phyloP scores from a whole-genome alignment of 2,113 vertebrate genomes.

The Nymphicus hollandicus region DNA sequence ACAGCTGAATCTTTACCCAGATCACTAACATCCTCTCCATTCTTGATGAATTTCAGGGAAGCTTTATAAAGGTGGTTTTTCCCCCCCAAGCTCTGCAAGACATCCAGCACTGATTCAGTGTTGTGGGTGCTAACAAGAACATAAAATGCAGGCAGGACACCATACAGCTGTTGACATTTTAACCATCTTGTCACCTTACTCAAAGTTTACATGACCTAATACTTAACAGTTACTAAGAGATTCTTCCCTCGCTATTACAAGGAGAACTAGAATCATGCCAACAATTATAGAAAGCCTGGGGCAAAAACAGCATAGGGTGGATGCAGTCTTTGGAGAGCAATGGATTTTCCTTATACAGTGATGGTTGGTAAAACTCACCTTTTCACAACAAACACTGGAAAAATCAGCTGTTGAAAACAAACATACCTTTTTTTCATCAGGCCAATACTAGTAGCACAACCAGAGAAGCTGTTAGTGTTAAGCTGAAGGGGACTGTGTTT shows the following conservation, averaged over 20 bases:
- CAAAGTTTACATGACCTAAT: not conserved
- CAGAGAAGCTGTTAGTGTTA: not conserved
- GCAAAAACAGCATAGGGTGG: not conserved
- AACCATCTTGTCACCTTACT: not conserved
- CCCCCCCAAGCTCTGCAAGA: not conserved
- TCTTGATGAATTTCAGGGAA: not conserved
- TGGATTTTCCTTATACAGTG: not conserved
- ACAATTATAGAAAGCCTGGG: not conserved
- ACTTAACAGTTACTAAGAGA: not conserved
- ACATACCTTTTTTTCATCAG: not conserved
- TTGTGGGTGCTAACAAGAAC: not conserved
- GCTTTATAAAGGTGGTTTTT: not conserved
- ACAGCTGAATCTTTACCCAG: not conserved
- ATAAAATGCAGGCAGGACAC: not conserved
- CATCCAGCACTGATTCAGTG: not conserved
- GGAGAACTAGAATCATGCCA: not conserved
- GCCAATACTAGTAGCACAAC: not conserved
- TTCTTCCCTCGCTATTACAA: not conserved
- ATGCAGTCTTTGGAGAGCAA: not conserved
- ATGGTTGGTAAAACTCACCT: not conserved
- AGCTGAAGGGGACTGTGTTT: not conserved
- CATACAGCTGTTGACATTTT: not conserved
- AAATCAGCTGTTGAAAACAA: not conserved
- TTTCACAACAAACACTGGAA: not conserved
- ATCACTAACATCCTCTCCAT: not conserved